Evolutionary conservation across 2,797 vertebrate genomes (phyloP).

Genomic region (Typhlichthys subterraneus): DNA sequence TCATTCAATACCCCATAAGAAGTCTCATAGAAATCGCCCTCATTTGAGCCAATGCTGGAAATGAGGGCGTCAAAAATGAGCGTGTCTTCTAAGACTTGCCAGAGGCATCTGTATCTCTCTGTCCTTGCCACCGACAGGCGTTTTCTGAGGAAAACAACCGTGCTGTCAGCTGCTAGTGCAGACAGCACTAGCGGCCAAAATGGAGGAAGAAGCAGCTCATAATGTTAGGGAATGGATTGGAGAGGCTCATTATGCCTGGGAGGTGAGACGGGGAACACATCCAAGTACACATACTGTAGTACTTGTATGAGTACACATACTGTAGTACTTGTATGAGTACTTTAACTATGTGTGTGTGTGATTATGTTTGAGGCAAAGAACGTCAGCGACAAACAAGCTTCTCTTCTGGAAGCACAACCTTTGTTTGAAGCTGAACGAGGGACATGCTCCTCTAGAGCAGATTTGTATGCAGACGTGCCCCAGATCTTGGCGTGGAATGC

Average conservation of each 20-base stretch:
- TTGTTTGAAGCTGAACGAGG: constrained; percentile 21
- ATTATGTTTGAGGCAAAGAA: constrained; percentile 6
- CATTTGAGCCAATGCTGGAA: constrained; percentile 44
- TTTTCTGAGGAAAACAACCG: constrained; percentile 65
- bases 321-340: too few species aligned
- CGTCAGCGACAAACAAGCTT: constrained; percentile 33
- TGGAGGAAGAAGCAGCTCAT: constrained; percentile 67
- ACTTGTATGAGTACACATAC: not conserved
- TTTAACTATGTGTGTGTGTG: not conserved
- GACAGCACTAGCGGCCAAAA: constrained; percentile 56
- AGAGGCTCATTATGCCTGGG: constrained; percentile 71
- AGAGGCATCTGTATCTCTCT: constrained; percentile 46
- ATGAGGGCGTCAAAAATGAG: constrained; percentile 59
- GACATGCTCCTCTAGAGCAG: constrained; percentile 32
- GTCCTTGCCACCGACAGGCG: constrained; percentile 52
- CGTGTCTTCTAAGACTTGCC: constrained; percentile 66
- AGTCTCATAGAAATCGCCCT: constrained; percentile 36
- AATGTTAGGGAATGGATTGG: constrained; percentile 74
- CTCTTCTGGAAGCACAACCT: constrained; percentile 21
- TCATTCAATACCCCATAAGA: not conserved
- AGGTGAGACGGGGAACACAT: constrained; percentile 54
- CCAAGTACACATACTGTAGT: constrained; percentile 19
- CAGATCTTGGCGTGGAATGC: constrained; percentile 20
- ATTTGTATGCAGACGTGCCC: constrained; percentile 30
- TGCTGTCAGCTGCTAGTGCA: constrained; percentile 63